Evolutionary conservation across 2,888 invertebrate genomes (phyloP).

Genomic region (Leptarthrus brevirostris): DNA sequence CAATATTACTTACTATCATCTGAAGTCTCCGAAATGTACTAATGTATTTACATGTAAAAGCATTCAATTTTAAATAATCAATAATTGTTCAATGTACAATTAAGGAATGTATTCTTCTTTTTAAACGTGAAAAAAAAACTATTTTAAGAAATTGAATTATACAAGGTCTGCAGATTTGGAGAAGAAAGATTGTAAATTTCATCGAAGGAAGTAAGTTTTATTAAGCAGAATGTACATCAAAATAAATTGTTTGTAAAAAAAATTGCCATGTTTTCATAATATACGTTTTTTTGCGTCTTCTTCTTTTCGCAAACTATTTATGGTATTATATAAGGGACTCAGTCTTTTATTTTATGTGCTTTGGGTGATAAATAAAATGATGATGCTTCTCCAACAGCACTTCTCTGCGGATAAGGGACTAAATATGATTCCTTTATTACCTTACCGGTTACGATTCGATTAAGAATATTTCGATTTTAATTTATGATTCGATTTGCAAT

Average conservation of each 20-base stretch:
- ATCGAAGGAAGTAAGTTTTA: slow-evolving; percentile 29
- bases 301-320: too few relatives aligned
- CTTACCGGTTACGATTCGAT: too few relatives aligned
- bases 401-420: too few relatives aligned
- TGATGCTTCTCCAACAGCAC: too few relatives aligned
- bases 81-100: slow-evolving; percentile 30
- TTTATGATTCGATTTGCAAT: too few relatives aligned
- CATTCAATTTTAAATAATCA: slow-evolving; percentile 24
- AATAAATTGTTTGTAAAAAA: slow-evolving; percentile 47
- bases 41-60: neutral
- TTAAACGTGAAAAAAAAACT: slow-evolving; percentile 42
- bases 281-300: too few relatives aligned
- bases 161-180: slow-evolving; percentile 16
- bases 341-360: too few relatives aligned
- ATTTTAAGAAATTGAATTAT: slow-evolving; percentile 42
- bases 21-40: slow-evolving; percentile 4
- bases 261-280: too few relatives aligned
- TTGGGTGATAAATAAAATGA: too few relatives aligned
- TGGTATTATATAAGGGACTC: too few relatives aligned
- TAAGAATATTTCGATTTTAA: too few relatives aligned
- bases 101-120: slow-evolving; percentile 10
- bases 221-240: slow-evolving; percentile 28
- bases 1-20: slow-evolving; percentile 26
- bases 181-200: slow-evolving; percentile 22
- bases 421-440: too few relatives aligned